Conservation (phyloP, 1,140 invertebrate genomes). For the Proctacanthus coquilletti region DNA sequence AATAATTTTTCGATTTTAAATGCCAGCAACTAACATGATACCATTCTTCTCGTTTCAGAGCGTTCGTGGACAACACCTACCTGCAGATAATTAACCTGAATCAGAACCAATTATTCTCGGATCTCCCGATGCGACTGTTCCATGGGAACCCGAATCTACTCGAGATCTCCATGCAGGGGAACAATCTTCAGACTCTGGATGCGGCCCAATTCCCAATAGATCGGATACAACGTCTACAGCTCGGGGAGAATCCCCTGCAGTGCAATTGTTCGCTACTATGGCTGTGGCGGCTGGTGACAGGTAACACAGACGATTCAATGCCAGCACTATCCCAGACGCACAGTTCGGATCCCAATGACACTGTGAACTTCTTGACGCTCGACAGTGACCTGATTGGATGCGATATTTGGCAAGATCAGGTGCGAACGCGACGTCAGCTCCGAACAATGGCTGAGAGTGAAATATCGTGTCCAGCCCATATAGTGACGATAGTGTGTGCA, state of each 20-base stretch:
- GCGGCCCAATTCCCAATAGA: slow-evolving; percentile 66
- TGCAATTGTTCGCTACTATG: slow-evolving; percentile 79
- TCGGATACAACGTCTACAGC: slow-evolving; percentile 45
- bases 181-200: slow-evolving; percentile 52
- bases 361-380: slow-evolving; percentile 13
- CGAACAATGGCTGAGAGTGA: slow-evolving; percentile 23
- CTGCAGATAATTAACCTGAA: slow-evolving; percentile 61
- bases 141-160: slow-evolving; percentile 58
- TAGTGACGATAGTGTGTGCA: slow-evolving; percentile 28
- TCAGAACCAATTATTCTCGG: slow-evolving; percentile 51
- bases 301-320: slow-evolving; percentile 22
- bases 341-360: slow-evolving; percentile 13
- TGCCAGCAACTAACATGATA: too few relatives aligned
- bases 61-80: slow-evolving; percentile 71
- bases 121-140: slow-evolving; percentile 53
- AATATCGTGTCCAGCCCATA: slow-evolving; percentile 28
- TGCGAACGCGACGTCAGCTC: slow-evolving; percentile 15
- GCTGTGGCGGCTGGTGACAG: slow-evolving; percentile 54
- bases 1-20: too few relatives aligned
- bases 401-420: slow-evolving; percentile 24
- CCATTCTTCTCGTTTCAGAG: slow-evolving; percentile 31
- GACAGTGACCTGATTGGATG: slow-evolving; percentile 26
- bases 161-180: slow-evolving; percentile 53
- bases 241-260: slow-evolving; percentile 66
- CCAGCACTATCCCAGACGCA: slow-evolving; percentile 20